Evolutionary conservation across 2,888 invertebrate species (phyloP), one percentile per base, ranked within the genome.

Genomic region (Pristionchus arcanus): DNA sequence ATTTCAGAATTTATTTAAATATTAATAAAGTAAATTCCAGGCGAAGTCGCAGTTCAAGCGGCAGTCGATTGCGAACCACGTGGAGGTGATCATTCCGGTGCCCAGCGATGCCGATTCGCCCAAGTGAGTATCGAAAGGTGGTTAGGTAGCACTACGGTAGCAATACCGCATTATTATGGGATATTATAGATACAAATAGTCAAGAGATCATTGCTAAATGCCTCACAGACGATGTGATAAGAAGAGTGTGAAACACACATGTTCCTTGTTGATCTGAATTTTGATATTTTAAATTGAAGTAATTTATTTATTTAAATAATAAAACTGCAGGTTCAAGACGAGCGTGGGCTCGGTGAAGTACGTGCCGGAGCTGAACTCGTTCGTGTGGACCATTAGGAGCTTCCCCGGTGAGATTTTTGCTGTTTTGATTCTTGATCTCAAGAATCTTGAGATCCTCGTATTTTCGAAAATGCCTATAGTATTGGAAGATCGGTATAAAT

Each of bases 11-110:
- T 81, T 49, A 49, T 25, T 49, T 81, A 59, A 59, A 21, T 71
- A 59, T 28, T 68, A 42, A 49, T 49, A 7, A 7, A 49, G 4
- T 37, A 68, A 21, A 28, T 68, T 94, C 59, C 91, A 96, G 96
- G 99, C 99, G 0, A 98, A 98, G 96, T 98, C 98, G 55, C 99
- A 99, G 96, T 99, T 99, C 96, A 99, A 99, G 95, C 96, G 98
- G 63, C 97, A 98, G 85, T 98, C 98, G 0, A 99, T 98, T 0
- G 99, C 99, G 0, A 99, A 99, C 95, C 98, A 99, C 96, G 99
- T 99, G 77, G 99, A 99, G 90, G 98, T 99, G 92, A 97, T 98
- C 53, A 98, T 98, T 94, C 98, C 98, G 0, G 98, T 98, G 83
- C 98, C 98, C 49, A 97, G 97, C 89, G 99, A 99, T 96, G 99